These are phyloP conservation scores for Eleginops maclovinus DNA, from an alignment of 2,113 vertebrate species.

Conservation along the genomic window DNA sequence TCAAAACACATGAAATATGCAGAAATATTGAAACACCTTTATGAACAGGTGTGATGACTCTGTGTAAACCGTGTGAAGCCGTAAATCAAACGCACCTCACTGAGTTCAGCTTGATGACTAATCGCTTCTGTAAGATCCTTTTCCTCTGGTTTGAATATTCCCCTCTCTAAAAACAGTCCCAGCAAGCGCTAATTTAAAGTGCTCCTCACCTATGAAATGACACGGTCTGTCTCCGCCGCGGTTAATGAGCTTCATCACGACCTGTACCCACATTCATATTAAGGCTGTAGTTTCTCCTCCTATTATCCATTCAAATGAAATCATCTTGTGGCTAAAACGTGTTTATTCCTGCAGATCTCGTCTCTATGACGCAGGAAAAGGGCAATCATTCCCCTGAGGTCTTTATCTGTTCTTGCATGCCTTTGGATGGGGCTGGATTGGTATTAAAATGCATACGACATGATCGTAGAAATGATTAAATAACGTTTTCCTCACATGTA, in stretches of 20 bases:
- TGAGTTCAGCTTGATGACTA: neutral
- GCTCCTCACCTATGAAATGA: conserved; percentile 26
- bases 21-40: neutral
- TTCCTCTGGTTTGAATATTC: neutral
- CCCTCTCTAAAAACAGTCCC: conserved; percentile 30
- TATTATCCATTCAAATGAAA: neutral
- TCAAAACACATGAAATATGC: neutral
- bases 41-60: neutral
- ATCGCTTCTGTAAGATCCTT: neutral
- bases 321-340: neutral
- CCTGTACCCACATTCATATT: too few species aligned
- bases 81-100: conserved; percentile 18
- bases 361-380: neutral
- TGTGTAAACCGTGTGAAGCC: neutral
- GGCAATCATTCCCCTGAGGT: too few species aligned
- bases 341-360: neutral
- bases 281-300: conserved; percentile 1
- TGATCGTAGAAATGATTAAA: neutral
- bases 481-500: neutral
- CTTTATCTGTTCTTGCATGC: too few species aligned
- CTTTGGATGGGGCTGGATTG: neutral
- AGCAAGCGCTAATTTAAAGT: conserved; percentile 39
- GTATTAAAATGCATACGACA: neutral
- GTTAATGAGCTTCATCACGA: neutral
- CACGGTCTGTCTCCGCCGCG: neutral